Conservation (phyloP, 2,888 invertebrate species). For the Melanchra persicariae region DNA sequence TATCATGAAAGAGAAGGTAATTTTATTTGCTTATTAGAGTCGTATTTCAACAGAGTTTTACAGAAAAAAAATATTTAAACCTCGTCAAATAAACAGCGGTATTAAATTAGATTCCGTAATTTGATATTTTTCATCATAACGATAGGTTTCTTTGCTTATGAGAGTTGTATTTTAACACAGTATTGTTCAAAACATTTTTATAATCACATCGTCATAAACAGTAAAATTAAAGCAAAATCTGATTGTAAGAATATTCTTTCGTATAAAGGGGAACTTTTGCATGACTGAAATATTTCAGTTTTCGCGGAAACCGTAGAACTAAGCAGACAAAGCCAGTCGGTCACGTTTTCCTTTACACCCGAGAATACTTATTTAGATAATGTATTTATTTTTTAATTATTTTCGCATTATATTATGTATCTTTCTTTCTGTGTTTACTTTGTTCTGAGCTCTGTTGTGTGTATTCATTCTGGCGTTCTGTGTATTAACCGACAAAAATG, state of each 20-base stretch:
- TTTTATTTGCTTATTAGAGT: slow-evolving; percentile 10
- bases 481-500: neutral
- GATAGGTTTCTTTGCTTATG: neutral
- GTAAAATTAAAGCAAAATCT: neutral
- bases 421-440: neutral
- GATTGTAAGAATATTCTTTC: slow-evolving; percentile 1
- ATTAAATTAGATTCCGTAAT: neutral
- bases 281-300: slow-evolving; percentile 41
- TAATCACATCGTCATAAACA: slow-evolving; percentile 2
- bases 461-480: neutral
- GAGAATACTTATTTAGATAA: slow-evolving; percentile 8
- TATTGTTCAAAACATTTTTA: neutral
- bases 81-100: neutral
- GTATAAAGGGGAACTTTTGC: slow-evolving; percentile 24
- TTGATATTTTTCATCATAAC: neutral
- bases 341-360: neutral
- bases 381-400: slow-evolving; percentile 31
- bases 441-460: neutral
- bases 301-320: slow-evolving; percentile 11
- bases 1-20: neutral
- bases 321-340: slow-evolving; percentile 11
- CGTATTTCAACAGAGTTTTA: neutral
- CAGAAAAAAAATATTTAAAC: neutral
- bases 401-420: slow-evolving; percentile 17
- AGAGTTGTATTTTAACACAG: neutral